Evolutionary conservation across 2,113 vertebrate species (phyloP).

Genomic region (Felis catus): F.catus_Fca126_mat1.0 CM031413.1:119189501-119190000

Average conservation of each 20-base stretch:
- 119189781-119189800: conserved; percentile 1
- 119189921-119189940: neutral
- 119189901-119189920: conserved; percentile 67
- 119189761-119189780: conserved; percentile 38
- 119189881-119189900: conserved; percentile 66
- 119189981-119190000: conserved; percentile 74
- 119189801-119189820: neutral
- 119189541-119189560: neutral
- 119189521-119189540: neutral
- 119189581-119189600: neutral
- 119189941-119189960: conserved; percentile 13
- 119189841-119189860: conserved; percentile 58
- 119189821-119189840: conserved; percentile 25
- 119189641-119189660: conserved; percentile 33
- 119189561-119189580: neutral
- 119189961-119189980: conserved; percentile 68
- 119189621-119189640: conserved; percentile 53
- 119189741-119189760: neutral
- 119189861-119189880: conserved; percentile 61
- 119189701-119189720: neutral
- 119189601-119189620: conserved; percentile 62
- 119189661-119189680: conserved; percentile 61
- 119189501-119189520: neutral
- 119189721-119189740: neutral
- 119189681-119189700: conserved; percentile 40